Base-by-base conservation (phyloP, 2,888 invertebrate species). In the Chymomyza caudatula region DNA sequence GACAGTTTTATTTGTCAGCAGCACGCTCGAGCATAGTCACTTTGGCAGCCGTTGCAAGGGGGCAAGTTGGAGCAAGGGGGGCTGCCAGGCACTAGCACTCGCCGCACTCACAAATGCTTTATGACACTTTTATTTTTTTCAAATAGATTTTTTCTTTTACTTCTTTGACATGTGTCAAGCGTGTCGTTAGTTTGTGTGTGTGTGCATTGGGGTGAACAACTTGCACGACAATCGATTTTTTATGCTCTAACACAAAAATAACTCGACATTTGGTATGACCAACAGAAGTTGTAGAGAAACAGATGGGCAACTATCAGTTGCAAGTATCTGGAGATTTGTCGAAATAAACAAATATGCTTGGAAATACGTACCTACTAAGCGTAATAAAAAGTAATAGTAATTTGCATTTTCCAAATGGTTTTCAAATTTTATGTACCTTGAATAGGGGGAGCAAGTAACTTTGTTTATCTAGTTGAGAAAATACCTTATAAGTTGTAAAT, bases 1-100 rank as follows among this genome's bases (percentile, higher is more conserved):
- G 87, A 86, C 85, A 86, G 85, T 85, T 85, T 85, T 86, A 85
- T 85, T 83, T 86, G 83, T 83, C 78, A 82, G 78, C 83, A 71
- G 69, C 69, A 60, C 63, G 64, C 63, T 42, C 5, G 51, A 51
- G 51, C 47, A 19, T 47, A 19, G 13, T 6, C 47, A 15, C 47
- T 51, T 20, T 17, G 51, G 19, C 49, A 49, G 19, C 17, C 17
- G 19, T 19, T 20, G 29, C 8, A 11, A 11, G 8, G 29, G 8
- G 29, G 29, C 11, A 37, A 37, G 29, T 37, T 37, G 29, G 11
- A 37, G 8, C 29, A 37, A 37, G 22, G 11, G 15, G 42, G 42
- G 8, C n/a, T n/a, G 4, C 8, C n/a, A 13, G 37, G 42, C 20
- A 62, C 63, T 63, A 60, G 6, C 53, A 64, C 54, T 64, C 58